Evolutionary conservation across 92 coral and sea anemone genomes (phyloP).

Genomic region (Blastomussa wellsi): DNA sequence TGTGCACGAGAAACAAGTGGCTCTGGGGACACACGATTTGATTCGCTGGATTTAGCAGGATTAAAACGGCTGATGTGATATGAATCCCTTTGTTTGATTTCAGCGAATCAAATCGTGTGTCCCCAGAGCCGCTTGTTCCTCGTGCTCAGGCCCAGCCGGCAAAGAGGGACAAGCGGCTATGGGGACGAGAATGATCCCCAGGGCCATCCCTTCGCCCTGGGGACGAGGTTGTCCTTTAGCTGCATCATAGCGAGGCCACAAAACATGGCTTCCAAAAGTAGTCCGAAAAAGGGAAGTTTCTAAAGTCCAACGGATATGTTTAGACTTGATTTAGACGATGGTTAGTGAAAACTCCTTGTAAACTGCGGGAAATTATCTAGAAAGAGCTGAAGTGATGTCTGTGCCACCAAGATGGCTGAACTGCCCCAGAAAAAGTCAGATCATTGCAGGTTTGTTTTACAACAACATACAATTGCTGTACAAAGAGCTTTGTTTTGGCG

Average conservation of each 20-base stretch:
- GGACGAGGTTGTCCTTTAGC: too few relatives aligned
- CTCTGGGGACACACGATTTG: too few relatives aligned
- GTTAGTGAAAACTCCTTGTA: background rate
- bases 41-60: too few relatives aligned
- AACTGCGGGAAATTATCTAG: background rate
- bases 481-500: background rate
- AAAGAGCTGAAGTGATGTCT: conserved; percentile 53
- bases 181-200: background rate
- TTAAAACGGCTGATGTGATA: too few relatives aligned
- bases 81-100: too few relatives aligned
- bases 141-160: too few relatives aligned
- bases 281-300: background rate
- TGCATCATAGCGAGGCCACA: conserved; percentile 13
- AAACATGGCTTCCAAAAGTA: conserved; percentile 17
- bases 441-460: conserved; percentile 80
- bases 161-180: too few relatives aligned
- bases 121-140: too few relatives aligned
- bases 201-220: too few relatives aligned
- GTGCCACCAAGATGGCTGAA: conserved; percentile 95
- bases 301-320: too few relatives aligned
- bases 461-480: background rate
- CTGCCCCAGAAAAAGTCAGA: conserved; percentile 90
- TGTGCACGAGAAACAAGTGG: too few relatives aligned
- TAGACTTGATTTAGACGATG: background rate
- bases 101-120: too few relatives aligned